A percentile compares a stretch with the other conserved stretches of the same genome.
Conservation (phyloP, 2,888 invertebrate genomes). For the Pterostichus madidus region DNA sequence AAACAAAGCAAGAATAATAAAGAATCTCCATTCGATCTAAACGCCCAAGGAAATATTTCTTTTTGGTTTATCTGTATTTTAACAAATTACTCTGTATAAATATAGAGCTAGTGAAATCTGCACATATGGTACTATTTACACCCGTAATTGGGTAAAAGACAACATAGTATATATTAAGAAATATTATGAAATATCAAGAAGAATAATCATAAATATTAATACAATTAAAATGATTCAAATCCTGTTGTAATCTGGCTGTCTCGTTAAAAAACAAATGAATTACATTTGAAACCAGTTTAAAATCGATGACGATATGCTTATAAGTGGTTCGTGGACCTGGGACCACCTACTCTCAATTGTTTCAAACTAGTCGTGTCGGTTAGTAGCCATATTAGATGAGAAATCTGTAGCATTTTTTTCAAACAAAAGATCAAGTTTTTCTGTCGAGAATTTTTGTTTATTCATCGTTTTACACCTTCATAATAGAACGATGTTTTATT, state of each 20-base stretch:
- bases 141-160: not conserved
- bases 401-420: not conserved
- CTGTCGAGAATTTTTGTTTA: not conserved
- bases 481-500: not conserved
- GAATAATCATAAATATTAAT: not conserved
- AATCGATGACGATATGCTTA: constrained; percentile 24
- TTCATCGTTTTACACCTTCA: constrained; percentile 7
- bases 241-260: constrained; percentile 4
- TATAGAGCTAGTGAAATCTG: too few relatives aligned
- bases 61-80: too few relatives aligned
- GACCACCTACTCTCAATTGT: constrained; percentile 43
- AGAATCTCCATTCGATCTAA: too few relatives aligned
- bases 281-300: constrained; percentile 38
- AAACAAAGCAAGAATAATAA: too few relatives aligned
- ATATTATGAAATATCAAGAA: too few relatives aligned
- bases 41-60: too few relatives aligned
- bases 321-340: not conserved
- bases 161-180: too few relatives aligned
- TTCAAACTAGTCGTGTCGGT: constrained; percentile 27
- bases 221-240: constrained; percentile 7
- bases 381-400: constrained; percentile 6
- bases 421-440: constrained; percentile 25
- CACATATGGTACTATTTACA: too few relatives aligned
- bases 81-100: too few relatives aligned
- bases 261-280: constrained; percentile 26